Evolutionary conservation across 2,888 invertebrate genomes (phyloP), one percentile per base, ranked within the genome.

Genomic region (Adelognathus sp.): DNA sequence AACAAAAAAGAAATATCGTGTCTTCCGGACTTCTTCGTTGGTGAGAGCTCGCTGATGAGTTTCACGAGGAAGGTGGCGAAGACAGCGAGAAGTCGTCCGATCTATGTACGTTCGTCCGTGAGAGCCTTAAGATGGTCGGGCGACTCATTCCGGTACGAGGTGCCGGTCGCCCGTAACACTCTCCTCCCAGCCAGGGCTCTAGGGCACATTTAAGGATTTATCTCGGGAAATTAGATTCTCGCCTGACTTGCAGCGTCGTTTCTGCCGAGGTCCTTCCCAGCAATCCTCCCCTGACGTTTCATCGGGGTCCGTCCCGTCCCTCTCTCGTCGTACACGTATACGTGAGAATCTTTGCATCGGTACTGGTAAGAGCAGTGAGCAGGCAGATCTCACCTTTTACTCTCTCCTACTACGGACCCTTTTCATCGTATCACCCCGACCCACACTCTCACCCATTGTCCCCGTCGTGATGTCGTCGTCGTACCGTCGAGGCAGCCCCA

Each of bases 211-310:
- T 87, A 87, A 89, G 89, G 89, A 88, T 89, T 90, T 89, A 87
- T 89, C 88, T 87, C 89, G 88, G 88, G 87, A 88, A 90, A 90
- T 90, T 89, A 90, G 88, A 89, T 89, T 88, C 87, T 88, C 86
- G 87, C 85, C 83, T 86, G 87, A 89, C 88, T 88, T 88, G 87
- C 86, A 87, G 83, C 74, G 75, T 74, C 79, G 80, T 84, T 83
- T 80, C 84, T 70, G 70, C 70, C 64, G 74, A 72, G 81, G 82
- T 80, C 80, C 79, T 82, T 74, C 63, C 54, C 63, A 41, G 50
- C 46, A 46, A 29, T 74, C 56, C 66, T 41, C 56, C 61, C 67
- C 41, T 44, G 31, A 36, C 54, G 46, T 67, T 79, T 56, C 69
- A 77, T 67, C 31, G 60, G 36, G 56, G 61, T 64, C 31, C 41